A percentile compares a stretch with the other conserved stretches of the same genome.
These are phyloP conservation scores for Meleagris gallopavo DNA, from an alignment of 2,113 vertebrate genomes.

Conservation along the genomic window DNA sequence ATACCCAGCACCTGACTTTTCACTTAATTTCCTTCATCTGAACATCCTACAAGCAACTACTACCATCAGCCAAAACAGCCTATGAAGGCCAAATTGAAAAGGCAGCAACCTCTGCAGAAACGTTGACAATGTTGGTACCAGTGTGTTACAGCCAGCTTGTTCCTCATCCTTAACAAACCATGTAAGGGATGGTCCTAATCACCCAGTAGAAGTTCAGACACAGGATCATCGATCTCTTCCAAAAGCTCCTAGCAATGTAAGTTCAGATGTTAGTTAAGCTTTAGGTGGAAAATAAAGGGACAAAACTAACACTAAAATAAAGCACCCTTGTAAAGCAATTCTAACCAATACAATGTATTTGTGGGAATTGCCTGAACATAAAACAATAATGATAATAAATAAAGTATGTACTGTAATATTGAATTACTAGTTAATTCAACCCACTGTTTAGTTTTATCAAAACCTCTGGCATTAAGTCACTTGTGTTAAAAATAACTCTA, in stretches of 20 bases:
- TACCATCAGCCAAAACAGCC: background rate
- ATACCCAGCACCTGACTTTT: background rate
- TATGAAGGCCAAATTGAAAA: background rate
- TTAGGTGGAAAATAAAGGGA: background rate
- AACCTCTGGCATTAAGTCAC: conserved; percentile 11
- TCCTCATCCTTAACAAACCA: background rate
- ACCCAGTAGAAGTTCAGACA: background rate
- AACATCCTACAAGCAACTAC: background rate
- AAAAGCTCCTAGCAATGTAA: background rate
- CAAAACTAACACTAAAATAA: background rate
- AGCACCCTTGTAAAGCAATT: background rate
- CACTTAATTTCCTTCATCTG: background rate
- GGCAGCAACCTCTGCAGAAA: background rate
- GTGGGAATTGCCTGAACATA: background rate
- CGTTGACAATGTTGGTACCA: background rate
- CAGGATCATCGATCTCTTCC: background rate
- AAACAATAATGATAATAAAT: conserved; percentile 34
- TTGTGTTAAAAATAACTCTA: conserved; percentile 25
- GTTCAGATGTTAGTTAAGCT: background rate
- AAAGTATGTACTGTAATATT: background rate
- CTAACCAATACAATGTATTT: conserved; percentile 7
- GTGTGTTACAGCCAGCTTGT: background rate
- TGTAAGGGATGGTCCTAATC: background rate
- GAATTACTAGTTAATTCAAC: conserved; percentile 43
- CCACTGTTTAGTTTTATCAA: conserved; percentile 19